phyloP scores from a whole-genome alignment of 1,140 invertebrate species.

The Zophobas atratus region DNA sequence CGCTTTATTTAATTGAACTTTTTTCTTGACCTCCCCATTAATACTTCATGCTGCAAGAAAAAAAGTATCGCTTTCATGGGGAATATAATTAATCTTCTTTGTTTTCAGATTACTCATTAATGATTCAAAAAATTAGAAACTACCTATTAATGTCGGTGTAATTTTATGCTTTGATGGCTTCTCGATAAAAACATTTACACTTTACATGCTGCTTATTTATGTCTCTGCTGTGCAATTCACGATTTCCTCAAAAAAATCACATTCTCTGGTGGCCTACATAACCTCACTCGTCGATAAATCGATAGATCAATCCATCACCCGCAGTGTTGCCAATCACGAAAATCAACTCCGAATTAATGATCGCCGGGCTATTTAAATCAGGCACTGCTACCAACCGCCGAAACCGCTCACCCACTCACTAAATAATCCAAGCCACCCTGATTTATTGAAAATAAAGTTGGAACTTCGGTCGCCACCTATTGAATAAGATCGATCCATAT shows the following conservation, averaged over 20 bases:
- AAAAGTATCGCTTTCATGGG: too few relatives aligned
- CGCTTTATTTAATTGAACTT: not conserved
- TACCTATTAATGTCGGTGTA: not conserved
- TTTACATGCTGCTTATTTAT: slow-evolving; percentile 17
- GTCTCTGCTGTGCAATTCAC: not conserved
- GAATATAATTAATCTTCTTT: too few relatives aligned
- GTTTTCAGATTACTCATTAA: not conserved
- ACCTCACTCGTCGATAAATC: slow-evolving; percentile 1
- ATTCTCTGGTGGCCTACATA: not conserved
- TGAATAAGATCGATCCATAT: slow-evolving; percentile 28
- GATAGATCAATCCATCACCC: not conserved
- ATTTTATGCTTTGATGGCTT: slow-evolving; percentile 27
- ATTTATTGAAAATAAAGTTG: slow-evolving; percentile 39
- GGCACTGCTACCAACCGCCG: too few relatives aligned
- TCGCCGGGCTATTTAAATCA: not conserved
- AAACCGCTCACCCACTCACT: not conserved
- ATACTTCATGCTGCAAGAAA: too few relatives aligned
- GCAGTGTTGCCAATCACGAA: too few relatives aligned
- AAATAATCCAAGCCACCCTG: slow-evolving; percentile 19
- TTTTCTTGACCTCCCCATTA: not conserved
- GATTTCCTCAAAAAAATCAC: not conserved
- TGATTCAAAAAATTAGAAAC: slow-evolving; percentile 17
- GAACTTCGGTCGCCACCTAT: slow-evolving; percentile 13
- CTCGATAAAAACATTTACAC: slow-evolving; percentile 24
- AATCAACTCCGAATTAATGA: not conserved